Evolutionary conservation across 1,140 invertebrate species (phyloP), one percentile per base, ranked within the genome.

Genomic region (Drosophila mojavensis): DNA sequence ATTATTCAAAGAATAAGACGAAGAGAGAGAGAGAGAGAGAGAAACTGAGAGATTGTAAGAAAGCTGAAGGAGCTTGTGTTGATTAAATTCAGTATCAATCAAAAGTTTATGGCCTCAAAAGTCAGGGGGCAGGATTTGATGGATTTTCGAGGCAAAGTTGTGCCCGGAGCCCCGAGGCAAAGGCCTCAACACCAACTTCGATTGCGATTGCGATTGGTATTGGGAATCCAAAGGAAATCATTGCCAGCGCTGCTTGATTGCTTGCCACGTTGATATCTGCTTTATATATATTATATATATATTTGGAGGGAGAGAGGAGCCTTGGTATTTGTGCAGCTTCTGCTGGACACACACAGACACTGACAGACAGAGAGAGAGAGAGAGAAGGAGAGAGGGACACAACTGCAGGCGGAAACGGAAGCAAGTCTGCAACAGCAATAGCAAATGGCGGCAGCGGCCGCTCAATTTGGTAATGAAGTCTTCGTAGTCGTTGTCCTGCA

Each of bases 11-110:
- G 28, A 30, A 47, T 47, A n/a, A 66, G 17, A 24, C 13, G 15
- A 11, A 36, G 15, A 24, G 3, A 39, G 15, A 3, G 13, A 56
- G 15, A 47, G 51, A 36, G 15, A 20, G 10, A 41, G 30, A 53
- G 5, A 9, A 45, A 15, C 17, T 47, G 43, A 30, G 48, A 39
- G 47, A 55, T n/a, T 33, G 48, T 15, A 33, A 68, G 30, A 53
- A 43, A 36, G 33, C n/a, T 13, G 48, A 50, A 64, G 62, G 68
- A 64, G 80, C 77, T 81, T 67, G 78, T 84, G 74, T 81, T 88
- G 84, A 88, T 88, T 88, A 88, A 88, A 88, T 90, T 88, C 80
- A 77, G 80, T 88, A 88, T 88, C 84, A 88, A 88, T 89, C 84
- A 89, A 79, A 84, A 88, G 84, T 88, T 88, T 88, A 88, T 88